These are phyloP conservation scores for Thymelicus lineola DNA, from an alignment of 2,888 invertebrate genomes.

Conservation along the genomic window DNA sequence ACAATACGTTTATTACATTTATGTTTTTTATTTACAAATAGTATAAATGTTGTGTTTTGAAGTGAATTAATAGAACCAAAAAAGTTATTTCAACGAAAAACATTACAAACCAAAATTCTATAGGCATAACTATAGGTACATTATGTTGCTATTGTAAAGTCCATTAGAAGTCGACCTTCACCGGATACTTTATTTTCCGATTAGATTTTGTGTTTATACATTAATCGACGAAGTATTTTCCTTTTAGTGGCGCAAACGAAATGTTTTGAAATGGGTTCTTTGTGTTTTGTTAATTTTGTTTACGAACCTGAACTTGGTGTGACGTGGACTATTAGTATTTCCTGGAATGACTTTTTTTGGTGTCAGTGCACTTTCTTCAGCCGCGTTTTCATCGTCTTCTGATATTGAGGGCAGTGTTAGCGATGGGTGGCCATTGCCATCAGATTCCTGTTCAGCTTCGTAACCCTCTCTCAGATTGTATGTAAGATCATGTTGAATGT, in stretches of 20 bases:
- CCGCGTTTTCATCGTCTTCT: slow-evolving; percentile 96
- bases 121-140: neutral
- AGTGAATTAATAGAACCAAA: too few relatives aligned
- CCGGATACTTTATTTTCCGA: neutral
- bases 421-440: slow-evolving; percentile 91
- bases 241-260: slow-evolving; percentile 9
- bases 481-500: slow-evolving; percentile 97
- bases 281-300: slow-evolving; percentile 5
- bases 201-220: slow-evolving; percentile 3
- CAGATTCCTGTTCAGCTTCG: slow-evolving; percentile 93
- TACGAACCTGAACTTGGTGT: slow-evolving; percentile 85
- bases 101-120: neutral
- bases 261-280: slow-evolving; percentile 7
- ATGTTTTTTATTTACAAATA: too few relatives aligned
- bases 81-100: neutral
- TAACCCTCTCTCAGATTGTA: slow-evolving; percentile 97
- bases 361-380: slow-evolving; percentile 88
- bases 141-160: neutral
- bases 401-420: slow-evolving; percentile 96
- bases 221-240: slow-evolving; percentile 12
- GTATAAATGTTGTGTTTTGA: too few relatives aligned
- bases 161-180: neutral
- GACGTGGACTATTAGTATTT: slow-evolving; percentile 87
- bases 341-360: slow-evolving; percentile 86
- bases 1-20: too few relatives aligned